Conservation (phyloP, 2,888 invertebrate species). For the Andrena fulva region DNA sequence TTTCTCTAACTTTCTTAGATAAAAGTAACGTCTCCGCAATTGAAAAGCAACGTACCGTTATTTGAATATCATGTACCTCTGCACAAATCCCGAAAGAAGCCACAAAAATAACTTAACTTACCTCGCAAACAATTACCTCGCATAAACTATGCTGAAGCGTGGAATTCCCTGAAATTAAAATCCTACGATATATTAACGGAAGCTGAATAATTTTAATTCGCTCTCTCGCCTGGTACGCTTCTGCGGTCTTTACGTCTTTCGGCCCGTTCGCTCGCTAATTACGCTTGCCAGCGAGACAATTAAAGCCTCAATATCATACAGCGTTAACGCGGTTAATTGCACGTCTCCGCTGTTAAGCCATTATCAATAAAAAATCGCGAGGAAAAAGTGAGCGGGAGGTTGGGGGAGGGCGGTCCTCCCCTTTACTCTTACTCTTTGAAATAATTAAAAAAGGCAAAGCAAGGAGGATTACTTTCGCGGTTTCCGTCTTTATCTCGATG, state of each 20-base stretch:
- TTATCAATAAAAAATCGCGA: background rate
- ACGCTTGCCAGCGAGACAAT: constrained; percentile 6
- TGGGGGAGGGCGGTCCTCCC: background rate
- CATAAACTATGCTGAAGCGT: too few relatives aligned
- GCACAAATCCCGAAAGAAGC: too few relatives aligned
- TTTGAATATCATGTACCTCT: too few relatives aligned
- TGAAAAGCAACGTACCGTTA: too few relatives aligned
- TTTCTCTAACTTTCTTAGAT: too few relatives aligned
- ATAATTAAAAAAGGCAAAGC: constrained; percentile 55
- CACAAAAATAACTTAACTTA: too few relatives aligned
- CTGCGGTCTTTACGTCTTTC: background rate
- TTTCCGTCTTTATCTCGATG: constrained; percentile 58
- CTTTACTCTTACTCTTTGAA: constrained; percentile 10
- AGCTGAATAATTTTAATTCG: background rate
- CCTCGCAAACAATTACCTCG: too few relatives aligned
- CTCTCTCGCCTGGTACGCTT: too few relatives aligned
- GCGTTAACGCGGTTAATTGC: constrained; percentile 27
- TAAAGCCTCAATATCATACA: background rate
- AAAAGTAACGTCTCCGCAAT: too few relatives aligned
- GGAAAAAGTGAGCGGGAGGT: background rate
- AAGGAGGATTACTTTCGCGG: constrained; percentile 60
- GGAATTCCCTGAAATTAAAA: too few relatives aligned
- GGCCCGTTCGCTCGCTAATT: constrained; percentile 5
- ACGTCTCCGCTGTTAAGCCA: background rate
- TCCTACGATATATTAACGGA: too few relatives aligned